These are phyloP conservation scores for Rhaphigaster nebulosa DNA, from an alignment of 2,888 invertebrate genomes.

Conservation along the genomic window DNA sequence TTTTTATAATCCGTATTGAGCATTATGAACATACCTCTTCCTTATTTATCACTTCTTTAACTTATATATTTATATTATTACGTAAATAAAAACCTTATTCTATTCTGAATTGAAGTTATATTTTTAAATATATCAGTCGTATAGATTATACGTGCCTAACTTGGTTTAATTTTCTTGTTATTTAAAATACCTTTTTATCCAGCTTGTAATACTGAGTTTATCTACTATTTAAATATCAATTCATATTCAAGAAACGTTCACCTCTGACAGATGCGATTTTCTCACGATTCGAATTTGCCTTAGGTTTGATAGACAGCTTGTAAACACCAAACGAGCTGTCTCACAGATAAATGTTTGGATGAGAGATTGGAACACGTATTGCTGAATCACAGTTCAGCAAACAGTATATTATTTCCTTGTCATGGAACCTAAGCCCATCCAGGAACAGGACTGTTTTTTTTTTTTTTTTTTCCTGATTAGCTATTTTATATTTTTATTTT, in stretches of 20 bases:
- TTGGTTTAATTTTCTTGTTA: too few species aligned
- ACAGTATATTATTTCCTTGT: not conserved
- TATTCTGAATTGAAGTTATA: too few species aligned
- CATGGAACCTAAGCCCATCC: not conserved
- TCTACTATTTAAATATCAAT: not conserved
- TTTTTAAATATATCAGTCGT: too few species aligned
- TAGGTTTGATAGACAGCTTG: not conserved
- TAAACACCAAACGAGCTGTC: conserved; percentile 23
- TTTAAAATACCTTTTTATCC: too few species aligned
- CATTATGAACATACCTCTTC: too few species aligned
- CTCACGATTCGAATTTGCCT: not conserved
- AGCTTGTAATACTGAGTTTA: not conserved
- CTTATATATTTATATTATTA: too few species aligned
- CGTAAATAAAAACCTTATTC: too few species aligned
- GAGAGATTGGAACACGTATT: conserved; percentile 6
- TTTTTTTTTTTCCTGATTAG: not conserved
- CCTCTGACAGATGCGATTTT: not conserved
- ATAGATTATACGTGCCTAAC: too few species aligned
- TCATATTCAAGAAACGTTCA: not conserved
- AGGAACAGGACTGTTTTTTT: not conserved
- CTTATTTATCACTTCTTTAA: too few species aligned
- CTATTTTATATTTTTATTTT: too few species aligned
- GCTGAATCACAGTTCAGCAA: conserved; percentile 2
- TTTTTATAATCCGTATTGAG: too few species aligned
- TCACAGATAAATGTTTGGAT: conserved; percentile 19